Evolutionary conservation across 2,113 vertebrate genomes (phyloP).

Genomic region (Saccopteryx bilineata): DNA sequence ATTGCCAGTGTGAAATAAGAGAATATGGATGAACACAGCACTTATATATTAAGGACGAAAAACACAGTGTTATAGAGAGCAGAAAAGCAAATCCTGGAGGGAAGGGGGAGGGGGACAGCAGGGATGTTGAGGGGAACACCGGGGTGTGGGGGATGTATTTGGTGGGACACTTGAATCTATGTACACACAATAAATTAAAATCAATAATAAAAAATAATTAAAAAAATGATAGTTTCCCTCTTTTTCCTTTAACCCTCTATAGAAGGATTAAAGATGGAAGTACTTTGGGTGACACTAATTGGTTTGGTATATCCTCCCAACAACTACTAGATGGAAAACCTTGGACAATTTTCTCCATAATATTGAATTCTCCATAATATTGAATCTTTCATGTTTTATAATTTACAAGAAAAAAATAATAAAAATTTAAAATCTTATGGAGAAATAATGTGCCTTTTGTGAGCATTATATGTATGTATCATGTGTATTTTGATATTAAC

Average conservation of each 20-base stretch:
- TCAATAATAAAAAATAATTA: too few species aligned
- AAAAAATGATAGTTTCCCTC: background rate
- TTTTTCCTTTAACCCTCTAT: background rate
- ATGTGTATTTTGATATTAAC: background rate
- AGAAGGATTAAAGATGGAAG: background rate
- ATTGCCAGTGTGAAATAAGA: background rate
- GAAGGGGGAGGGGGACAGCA: too few species aligned
- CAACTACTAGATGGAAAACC: background rate
- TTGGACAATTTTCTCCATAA: background rate
- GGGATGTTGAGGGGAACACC: too few species aligned
- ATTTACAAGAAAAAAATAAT: background rate
- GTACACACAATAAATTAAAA: too few species aligned
- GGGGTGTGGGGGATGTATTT: too few species aligned
- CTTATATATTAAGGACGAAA: background rate
- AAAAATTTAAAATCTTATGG: constrained; percentile 19
- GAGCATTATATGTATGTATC: background rate
- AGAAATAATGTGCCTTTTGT: background rate
- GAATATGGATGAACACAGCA: background rate
- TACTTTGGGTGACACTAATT: background rate
- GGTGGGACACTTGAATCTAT: too few species aligned
- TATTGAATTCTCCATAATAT: background rate
- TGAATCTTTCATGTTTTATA: background rate
- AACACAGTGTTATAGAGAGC: too few species aligned
- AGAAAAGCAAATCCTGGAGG: too few species aligned
- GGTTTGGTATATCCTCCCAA: background rate